Percentiles rank a stretch among this genome's conserved stretches.
Conservation (phyloP, 2,797 vertebrate genomes). For the Gadopsis marmoratus region DNA sequence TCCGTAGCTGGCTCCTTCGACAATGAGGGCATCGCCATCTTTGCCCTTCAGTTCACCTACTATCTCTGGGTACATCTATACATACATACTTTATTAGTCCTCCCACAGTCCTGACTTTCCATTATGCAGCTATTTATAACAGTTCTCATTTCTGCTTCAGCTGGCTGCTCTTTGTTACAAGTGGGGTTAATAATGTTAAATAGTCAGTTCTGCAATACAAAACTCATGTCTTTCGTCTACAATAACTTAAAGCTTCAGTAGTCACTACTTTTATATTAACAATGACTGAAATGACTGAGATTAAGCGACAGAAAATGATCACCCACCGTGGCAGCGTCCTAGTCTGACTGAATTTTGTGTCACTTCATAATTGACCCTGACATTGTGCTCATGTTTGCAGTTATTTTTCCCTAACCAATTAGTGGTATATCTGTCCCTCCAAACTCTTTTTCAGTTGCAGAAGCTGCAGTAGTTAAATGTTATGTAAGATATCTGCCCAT, state of each 20-base stretch:
- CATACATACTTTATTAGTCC: neutral
- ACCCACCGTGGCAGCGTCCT: neutral
- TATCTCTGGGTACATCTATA: constrained; percentile 91
- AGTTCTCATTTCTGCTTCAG: neutral
- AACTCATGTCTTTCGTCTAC: neutral
- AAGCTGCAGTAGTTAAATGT: neutral
- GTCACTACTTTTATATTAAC: constrained; percentile 1
- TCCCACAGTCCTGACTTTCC: neutral
- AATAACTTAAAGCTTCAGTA: neutral
- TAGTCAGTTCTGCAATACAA: neutral
- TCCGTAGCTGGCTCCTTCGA: constrained; percentile 98
- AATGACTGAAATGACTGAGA: neutral
- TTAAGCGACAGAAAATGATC: too few relatives aligned
- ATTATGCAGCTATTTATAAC: neutral
- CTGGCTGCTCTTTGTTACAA: neutral
- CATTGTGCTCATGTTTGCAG: neutral
- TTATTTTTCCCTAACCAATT: neutral
- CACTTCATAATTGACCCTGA: neutral
- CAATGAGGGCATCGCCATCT: constrained; percentile 99
- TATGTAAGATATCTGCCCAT: neutral
- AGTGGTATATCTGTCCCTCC: neutral
- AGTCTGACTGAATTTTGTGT: neutral
- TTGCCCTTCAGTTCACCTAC: constrained; percentile 98
- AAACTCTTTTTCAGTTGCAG: neutral
- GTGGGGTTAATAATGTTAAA: neutral